A percentile compares a stretch with the other conserved stretches of the same genome.
Evolutionary conservation across 2,113 vertebrate genomes (phyloP).

Genomic region (Gulo gulo): DNA sequence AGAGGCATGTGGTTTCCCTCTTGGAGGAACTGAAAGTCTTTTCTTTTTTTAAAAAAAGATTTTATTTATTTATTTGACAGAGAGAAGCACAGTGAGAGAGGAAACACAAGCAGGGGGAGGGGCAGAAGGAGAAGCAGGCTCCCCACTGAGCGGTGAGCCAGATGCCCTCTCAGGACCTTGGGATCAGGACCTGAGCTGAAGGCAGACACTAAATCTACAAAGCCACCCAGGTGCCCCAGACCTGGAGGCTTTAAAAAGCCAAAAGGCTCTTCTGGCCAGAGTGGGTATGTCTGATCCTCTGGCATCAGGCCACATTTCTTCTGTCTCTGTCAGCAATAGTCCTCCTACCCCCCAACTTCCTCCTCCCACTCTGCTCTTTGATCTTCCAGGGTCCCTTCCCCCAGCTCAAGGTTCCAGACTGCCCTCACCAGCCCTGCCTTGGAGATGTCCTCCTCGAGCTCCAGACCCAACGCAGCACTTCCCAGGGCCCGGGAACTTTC

Average conservation of each 20-base stretch:
- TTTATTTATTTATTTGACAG: background rate
- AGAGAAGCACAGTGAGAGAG: no score
- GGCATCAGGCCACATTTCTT: background rate
- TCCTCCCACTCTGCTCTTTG: background rate
- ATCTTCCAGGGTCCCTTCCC: background rate
- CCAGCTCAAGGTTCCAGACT: background rate
- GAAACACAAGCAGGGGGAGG: no score
- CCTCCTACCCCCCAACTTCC: accelerated
- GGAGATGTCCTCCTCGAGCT: background rate
- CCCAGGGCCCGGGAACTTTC: background rate
- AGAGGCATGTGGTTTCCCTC: background rate
- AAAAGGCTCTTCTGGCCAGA: background rate
- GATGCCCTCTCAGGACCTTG: no score
- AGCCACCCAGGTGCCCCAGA: background rate
- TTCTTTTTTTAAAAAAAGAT: no score
- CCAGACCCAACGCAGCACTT: background rate
- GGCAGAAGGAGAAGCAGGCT: no score
- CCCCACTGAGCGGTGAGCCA: no score
- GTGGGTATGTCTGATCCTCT: background rate
- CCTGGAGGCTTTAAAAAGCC: background rate
- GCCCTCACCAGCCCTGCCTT: background rate
- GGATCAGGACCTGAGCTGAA: background rate
- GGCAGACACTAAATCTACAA: background rate
- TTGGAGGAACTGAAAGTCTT: background rate
- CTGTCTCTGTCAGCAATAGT: background rate